Evolutionary conservation across 2,797 vertebrate genomes (phyloP).

Genomic region (Mormyrus proboscirostris): DNA sequence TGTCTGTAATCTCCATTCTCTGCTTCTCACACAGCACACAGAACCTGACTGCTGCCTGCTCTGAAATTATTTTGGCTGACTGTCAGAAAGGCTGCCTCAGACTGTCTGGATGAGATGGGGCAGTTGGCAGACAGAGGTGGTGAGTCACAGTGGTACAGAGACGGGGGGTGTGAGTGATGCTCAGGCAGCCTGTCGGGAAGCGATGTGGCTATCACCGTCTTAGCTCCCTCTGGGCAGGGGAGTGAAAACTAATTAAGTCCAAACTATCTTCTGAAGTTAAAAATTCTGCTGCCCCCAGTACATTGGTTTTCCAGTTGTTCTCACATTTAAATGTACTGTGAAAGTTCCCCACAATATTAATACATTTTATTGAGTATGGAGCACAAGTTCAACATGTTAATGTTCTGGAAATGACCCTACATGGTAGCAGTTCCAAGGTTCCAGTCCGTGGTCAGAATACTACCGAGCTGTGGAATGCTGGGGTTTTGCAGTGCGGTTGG

Average conservation of each 20-base stretch:
- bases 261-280: background rate
- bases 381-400: background rate
- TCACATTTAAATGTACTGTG: background rate
- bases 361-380: background rate
- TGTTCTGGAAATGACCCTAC: background rate
- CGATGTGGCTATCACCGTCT: background rate
- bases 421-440: background rate
- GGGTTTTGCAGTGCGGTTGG: background rate
- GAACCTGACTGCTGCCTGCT: slow-evolving; percentile 30
- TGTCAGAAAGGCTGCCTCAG: slow-evolving; percentile 31
- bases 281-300: background rate
- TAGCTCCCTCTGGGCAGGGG: background rate
- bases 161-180: slow-evolving; percentile 14
- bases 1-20: slow-evolving; percentile 4
- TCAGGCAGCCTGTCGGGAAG: background rate
- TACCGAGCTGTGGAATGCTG: background rate
- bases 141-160: slow-evolving; percentile 29
- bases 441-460: background rate
- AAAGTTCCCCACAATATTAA: background rate
- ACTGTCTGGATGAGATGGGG: slow-evolving; percentile 23
- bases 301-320: background rate
- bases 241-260: background rate
- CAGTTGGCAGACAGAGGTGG: slow-evolving; percentile 27
- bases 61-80: slow-evolving; percentile 33
- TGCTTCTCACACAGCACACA: slow-evolving; percentile 24